phyloP scores from a whole-genome alignment of 2,113 vertebrate genomes.

The Gracilinanus agilis region DNA sequence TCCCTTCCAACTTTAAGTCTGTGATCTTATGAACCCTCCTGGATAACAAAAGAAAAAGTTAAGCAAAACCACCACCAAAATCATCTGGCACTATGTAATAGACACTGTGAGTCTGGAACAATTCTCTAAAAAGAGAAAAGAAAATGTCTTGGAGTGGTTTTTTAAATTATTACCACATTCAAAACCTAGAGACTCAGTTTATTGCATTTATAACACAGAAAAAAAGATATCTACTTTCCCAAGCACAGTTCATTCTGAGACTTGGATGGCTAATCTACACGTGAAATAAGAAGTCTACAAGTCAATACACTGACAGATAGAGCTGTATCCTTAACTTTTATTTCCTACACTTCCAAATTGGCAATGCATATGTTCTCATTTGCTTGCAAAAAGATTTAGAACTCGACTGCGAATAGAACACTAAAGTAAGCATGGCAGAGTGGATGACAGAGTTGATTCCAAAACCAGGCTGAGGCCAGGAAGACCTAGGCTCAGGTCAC shows the following conservation, averaged over 20 bases:
- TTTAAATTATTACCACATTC: constrained; percentile 34
- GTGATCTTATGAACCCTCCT: background rate
- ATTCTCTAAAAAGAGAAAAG: constrained; percentile 47
- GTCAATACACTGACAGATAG: too few relatives aligned
- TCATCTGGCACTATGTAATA: constrained; percentile 14
- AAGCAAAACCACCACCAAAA: background rate
- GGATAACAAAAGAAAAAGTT: background rate
- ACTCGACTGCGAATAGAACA: background rate
- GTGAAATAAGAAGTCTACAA: background rate
- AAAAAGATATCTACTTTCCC: background rate
- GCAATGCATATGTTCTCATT: background rate
- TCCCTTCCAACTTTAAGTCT: background rate
- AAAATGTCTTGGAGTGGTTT: constrained; percentile 35
- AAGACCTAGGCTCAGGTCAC: background rate
- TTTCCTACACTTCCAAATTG: background rate
- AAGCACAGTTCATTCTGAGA: background rate
- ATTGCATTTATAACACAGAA: background rate
- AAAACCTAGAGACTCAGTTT: constrained; percentile 44
- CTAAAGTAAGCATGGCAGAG: background rate
- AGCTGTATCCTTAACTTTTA: too few relatives aligned
- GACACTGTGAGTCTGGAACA: constrained; percentile 34
- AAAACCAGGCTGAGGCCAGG: background rate
- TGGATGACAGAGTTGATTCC: background rate
- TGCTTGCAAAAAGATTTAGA: background rate
- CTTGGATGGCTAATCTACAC: background rate